Percentiles rank a stretch among this genome's conserved stretches.
Evolutionary conservation across 2,797 vertebrate species (phyloP).

Genomic region (Thamnophis elegans): DNA sequence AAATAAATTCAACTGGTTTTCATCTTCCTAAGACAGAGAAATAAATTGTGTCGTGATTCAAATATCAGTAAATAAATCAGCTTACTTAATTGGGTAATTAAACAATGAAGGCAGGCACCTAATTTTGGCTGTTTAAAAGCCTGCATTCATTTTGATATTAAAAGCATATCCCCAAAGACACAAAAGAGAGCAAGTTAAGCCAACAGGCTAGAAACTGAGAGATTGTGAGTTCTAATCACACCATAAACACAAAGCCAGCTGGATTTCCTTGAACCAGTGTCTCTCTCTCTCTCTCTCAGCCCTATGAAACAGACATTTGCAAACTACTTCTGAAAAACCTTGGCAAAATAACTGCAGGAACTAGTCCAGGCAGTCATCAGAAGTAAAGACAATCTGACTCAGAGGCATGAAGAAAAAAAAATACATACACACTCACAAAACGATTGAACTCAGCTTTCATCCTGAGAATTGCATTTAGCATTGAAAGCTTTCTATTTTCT

Average conservation of each 20-base stretch:
- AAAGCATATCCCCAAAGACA: background rate
- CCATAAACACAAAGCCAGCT: background rate
- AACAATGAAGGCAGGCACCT: background rate
- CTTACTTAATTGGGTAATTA: background rate
- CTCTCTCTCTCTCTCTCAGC: background rate
- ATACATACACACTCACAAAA: background rate
- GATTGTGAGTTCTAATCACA: background rate
- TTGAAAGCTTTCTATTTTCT: background rate
- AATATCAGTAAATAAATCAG: background rate
- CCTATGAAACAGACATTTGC: background rate
- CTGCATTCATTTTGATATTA: background rate
- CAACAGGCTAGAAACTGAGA: background rate
- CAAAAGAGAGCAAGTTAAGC: background rate
- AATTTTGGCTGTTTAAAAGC: background rate
- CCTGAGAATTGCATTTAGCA: background rate
- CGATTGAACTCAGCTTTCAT: background rate
- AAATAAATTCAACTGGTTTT: background rate
- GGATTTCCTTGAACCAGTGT: background rate
- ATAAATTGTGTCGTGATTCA: background rate
- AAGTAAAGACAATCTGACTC: background rate
- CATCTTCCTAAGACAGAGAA: background rate
- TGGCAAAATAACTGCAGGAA: background rate
- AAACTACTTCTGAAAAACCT: background rate
- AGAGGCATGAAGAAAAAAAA: background rate
- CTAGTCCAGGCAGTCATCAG: background rate